Conservation (phyloP, 1,140 invertebrate species). For the Lysiphlebus fabarum region DNA sequence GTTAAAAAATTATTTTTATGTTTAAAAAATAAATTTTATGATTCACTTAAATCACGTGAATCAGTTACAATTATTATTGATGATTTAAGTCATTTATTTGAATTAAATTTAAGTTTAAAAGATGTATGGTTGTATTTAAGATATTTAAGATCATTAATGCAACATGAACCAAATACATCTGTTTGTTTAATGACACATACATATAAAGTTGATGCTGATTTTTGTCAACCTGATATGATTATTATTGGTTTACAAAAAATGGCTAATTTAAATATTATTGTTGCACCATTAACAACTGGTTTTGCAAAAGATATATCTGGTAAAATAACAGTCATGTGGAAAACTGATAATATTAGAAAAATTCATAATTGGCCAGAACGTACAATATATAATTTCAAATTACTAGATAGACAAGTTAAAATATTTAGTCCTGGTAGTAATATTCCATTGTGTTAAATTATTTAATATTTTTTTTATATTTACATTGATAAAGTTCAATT, state of each 20-base stretch:
- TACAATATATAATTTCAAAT: conserved; percentile 63
- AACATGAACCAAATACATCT: conserved; percentile 41
- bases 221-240: conserved; percentile 49
- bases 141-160: conserved; percentile 49
- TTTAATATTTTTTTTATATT: conserved; percentile 2
- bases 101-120: conserved; percentile 58
- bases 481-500: neutral
- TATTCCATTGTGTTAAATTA: conserved; percentile 20
- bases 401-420: conserved; percentile 69
- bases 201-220: conserved; percentile 55
- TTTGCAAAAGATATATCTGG: conserved; percentile 67
- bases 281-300: conserved; percentile 65
- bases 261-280: conserved; percentile 61
- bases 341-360: conserved; percentile 48
- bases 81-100: conserved; percentile 67
- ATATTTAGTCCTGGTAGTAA: conserved; percentile 63
- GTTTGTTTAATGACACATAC: conserved; percentile 56
- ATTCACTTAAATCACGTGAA: conserved; percentile 34
- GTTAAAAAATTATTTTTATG: conserved; percentile 41
- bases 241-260: conserved; percentile 61
- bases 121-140: conserved; percentile 59
- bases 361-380: conserved; percentile 52
- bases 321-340: conserved; percentile 57
- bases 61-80: conserved; percentile 63
- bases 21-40: conserved; percentile 37